Conservation (phyloP, 2,888 invertebrate species). For the Drosophila hamatofila region DNA sequence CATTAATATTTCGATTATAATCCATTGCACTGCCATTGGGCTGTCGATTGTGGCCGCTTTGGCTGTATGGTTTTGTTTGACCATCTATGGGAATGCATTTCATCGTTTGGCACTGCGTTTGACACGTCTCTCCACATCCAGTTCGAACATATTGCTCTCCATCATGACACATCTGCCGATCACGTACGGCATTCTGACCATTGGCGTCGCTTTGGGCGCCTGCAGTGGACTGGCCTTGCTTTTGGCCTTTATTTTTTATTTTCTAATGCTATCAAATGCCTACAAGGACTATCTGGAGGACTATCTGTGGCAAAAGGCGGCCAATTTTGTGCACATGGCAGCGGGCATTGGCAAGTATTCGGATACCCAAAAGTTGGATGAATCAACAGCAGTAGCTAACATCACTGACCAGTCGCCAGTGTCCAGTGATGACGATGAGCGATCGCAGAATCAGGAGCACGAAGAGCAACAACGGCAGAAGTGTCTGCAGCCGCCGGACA, state of each 20-base stretch:
- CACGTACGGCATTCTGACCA: slow-evolving; percentile 88
- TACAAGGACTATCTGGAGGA: slow-evolving; percentile 89
- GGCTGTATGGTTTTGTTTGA: slow-evolving; percentile 65
- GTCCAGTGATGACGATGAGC: slow-evolving; percentile 4
- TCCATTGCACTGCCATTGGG: slow-evolving; percentile 76
- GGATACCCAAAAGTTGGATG: neutral
- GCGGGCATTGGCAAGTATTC: neutral
- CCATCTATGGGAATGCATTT: slow-evolving; percentile 68
- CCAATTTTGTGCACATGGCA: slow-evolving; percentile 52
- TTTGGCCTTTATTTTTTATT: slow-evolving; percentile 89
- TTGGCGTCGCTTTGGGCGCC: slow-evolving; percentile 88
- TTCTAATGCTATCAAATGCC: slow-evolving; percentile 89
- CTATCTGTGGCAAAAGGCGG: slow-evolving; percentile 85
- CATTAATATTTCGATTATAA: slow-evolving; percentile 69
- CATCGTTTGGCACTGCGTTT: slow-evolving; percentile 69
- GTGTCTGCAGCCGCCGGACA: neutral
- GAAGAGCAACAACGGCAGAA: neutral
- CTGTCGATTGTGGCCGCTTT: slow-evolving; percentile 66
- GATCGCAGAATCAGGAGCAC: neutral
- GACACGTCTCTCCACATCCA: slow-evolving; percentile 62
- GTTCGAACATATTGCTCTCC: slow-evolving; percentile 86
- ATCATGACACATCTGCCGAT: slow-evolving; percentile 90
- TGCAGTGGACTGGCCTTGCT: slow-evolving; percentile 91
- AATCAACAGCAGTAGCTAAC: neutral
- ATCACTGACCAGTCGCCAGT: neutral